Evolutionary conservation across 2,797 vertebrate genomes (phyloP).

Genomic region (Simalia tracyae): DNA sequence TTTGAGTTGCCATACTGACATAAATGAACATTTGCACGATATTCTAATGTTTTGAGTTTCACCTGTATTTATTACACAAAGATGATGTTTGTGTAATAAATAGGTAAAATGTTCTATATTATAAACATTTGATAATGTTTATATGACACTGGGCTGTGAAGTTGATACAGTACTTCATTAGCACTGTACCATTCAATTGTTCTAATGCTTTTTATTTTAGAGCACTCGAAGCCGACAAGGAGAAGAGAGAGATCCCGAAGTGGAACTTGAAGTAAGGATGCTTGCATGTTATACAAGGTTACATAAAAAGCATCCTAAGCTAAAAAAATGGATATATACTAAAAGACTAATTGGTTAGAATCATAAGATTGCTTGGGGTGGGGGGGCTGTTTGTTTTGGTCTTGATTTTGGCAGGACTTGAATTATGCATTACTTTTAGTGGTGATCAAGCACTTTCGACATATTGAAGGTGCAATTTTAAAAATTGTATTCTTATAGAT

Average conservation of each 20-base stretch:
- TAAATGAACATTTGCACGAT: too few species aligned
- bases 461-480: neutral
- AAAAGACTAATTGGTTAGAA: neutral
- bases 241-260: conserved; percentile 94
- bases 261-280: conserved; percentile 91
- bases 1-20: too few species aligned
- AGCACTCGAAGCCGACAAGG: conserved; percentile 97
- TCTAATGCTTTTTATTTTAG: conserved; percentile 72
- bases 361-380: neutral
- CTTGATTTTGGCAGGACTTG: neutral
- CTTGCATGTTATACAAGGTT: neutral
- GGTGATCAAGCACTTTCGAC: neutral
- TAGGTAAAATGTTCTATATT: too few species aligned
- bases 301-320: neutral
- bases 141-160: neutral
- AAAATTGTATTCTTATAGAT: neutral
- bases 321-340: neutral
- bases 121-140: neutral
- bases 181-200: conserved; percentile 12
- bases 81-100: neutral
- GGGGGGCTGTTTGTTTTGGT: neutral
- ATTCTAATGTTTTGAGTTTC: too few species aligned
- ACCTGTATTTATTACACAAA: neutral
- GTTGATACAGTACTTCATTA: neutral
- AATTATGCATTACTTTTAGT: neutral